Base-by-base conservation (phyloP, 30 jellyfish, hydroid and myxozoan species). In the Aurelia aurita region DNA sequence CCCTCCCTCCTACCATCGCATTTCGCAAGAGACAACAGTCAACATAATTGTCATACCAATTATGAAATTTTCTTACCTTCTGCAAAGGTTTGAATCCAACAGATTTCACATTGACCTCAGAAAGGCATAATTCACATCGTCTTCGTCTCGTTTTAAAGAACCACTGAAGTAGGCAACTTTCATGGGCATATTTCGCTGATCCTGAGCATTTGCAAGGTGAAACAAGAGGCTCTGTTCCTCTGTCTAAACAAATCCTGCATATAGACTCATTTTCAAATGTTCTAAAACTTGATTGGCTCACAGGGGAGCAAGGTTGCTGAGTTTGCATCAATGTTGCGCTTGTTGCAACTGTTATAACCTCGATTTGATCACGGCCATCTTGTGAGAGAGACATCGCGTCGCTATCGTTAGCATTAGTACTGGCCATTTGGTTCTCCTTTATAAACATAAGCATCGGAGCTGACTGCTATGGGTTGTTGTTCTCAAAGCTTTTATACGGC, bases 151-250 rank as follows among this genome's bases (percentile, higher is more conserved):
- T 90, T 53, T 78, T 72, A 70, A 89, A 84, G 60, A 87, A 95
- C 99, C 99, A 95, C 35, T 89, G 90, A 89, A 95, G 71, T 58
- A 89, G 74, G 68, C 99, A 95, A 55, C 86, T 61, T 49, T 95
- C 99, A 72, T 95, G 99, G 9, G 97, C 99, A 66, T 74, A 95
- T 74, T 77, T 73, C 1, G 99, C 94, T 0, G 99, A 87, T 23
- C 99, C 99, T 4, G 99, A 55, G 69, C 99, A 95, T 31, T 84
- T 88, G 81, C 99, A 95, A 14, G 99, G 99, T 11, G 99, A 86
- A 49, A 95, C 89, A 59, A 95, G 74, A 7, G 84, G 80, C 32
- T 84, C 93, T 65, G 91, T 82, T 26, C 90, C 90, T 16, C 79
- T 28, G 55, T 89, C 99, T 14, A 95, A 87, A 34, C 99, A 95